Percentiles rank a stretch among this genome's conserved stretches.
phyloP scores from a whole-genome alignment of 2,888 invertebrate species.

The Hermaeophaga mercurialis region DNA sequence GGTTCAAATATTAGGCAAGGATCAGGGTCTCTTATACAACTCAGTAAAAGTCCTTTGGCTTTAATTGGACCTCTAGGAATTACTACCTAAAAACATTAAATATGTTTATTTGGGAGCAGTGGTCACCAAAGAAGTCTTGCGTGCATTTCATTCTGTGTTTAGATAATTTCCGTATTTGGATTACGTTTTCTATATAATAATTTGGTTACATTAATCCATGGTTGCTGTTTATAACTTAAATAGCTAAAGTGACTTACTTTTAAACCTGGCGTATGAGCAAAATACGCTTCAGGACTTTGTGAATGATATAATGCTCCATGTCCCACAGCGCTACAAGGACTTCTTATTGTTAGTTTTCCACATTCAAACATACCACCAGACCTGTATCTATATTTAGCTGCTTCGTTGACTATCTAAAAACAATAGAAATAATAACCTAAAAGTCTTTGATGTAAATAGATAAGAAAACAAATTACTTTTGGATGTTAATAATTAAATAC shows the following conservation, averaged over 20 bases:
- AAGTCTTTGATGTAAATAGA: background rate
- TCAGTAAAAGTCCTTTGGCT: slow-evolving; percentile 91
- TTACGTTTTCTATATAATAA: background rate
- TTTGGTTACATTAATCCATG: background rate
- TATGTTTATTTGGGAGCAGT: too few relatives aligned
- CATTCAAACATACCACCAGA: slow-evolving; percentile 90
- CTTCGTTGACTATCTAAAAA: slow-evolving; percentile 80
- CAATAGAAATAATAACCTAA: slow-evolving; percentile 11
- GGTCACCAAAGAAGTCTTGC: too few relatives aligned
- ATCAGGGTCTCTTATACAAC: slow-evolving; percentile 87
- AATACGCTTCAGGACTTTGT: slow-evolving; percentile 96
- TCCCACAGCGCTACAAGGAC: slow-evolving; percentile 97
- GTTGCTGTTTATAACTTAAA: background rate
- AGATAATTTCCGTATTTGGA: background rate
- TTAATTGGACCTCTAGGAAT: slow-evolving; percentile 92
- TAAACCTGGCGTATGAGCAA: slow-evolving; percentile 93
- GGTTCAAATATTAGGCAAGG: slow-evolving; percentile 98
- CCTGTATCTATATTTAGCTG: slow-evolving; percentile 92
- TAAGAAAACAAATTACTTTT: background rate
- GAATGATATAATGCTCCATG: slow-evolving; percentile 98
- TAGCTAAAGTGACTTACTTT: slow-evolving; percentile 70
- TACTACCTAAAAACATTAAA: slow-evolving; percentile 77
- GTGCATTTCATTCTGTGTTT: too few relatives aligned
- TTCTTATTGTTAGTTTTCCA: slow-evolving; percentile 87
- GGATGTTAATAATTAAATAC: too few relatives aligned